Evolutionary conservation across 2,113 vertebrate species (phyloP), one percentile per base, ranked within the genome.

Genomic region (Caranx melampygus): DNA sequence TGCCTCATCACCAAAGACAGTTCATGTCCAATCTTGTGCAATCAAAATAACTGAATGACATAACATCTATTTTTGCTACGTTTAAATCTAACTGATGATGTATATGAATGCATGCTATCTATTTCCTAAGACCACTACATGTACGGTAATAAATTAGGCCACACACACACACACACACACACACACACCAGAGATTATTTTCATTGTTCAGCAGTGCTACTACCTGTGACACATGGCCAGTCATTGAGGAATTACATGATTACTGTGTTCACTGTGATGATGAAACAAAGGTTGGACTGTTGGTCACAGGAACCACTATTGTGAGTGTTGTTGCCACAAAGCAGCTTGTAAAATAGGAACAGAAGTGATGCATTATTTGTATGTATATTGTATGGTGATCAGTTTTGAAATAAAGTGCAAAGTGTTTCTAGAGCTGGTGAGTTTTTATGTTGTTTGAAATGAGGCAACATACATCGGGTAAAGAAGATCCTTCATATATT

Each of bases 391-490:
- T 87, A 34, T 68, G 31, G 2, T 77, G 55, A 82, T 77, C 10
- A 0, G 35, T 75, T 88, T 83, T 83, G 15, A 77, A 89, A 88
- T 88, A 83, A 85, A 90, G 34, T 65, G 15, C 4, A 63, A 21
- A 12, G 3, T 49, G 44, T 89, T 84, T 91, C 9, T 86, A 62
- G 20, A 55, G 5, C 26, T 63, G 51, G 52, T 52, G 59, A 47
- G 33, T 61, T 54, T 72, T 72, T 65, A 18, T 61, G 13, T 13
- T 31, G 21, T 65, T 61, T 1, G 33, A 35, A 45, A 35, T 68
- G 44, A 42, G 11, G 14, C 2, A 16, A 26, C 14, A 18, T 33
- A 47, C 15, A 51, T 21, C 11, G 44, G 16, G 2, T 15, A 21
- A 45, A 20, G 4, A 45, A 13, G 5, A 14, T 45, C 26, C 2